phyloP scores from a whole-genome alignment of 2,888 invertebrate species.

The Sacculina carcini region DNA sequence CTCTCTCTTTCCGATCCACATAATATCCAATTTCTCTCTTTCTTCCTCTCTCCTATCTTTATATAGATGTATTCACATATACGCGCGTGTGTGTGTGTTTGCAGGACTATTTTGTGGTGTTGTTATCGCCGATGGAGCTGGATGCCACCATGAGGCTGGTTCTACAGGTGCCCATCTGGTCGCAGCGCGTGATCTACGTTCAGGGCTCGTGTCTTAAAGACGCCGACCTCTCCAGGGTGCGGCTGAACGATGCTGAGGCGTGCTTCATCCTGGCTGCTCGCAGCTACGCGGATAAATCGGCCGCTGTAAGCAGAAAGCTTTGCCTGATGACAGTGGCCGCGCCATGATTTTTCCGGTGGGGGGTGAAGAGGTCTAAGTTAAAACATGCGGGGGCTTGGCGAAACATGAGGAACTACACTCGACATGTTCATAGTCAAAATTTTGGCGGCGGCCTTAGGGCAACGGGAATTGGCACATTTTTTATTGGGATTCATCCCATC shows the following conservation, averaged over 20 bases:
- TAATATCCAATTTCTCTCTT: too few relatives aligned
- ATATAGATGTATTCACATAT: not conserved
- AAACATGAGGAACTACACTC: too few relatives aligned
- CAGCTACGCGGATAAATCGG: constrained; percentile 85
- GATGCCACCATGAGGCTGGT: constrained; percentile 97
- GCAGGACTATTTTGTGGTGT: constrained; percentile 79
- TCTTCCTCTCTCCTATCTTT: too few relatives aligned
- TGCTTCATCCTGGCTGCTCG: constrained; percentile 89
- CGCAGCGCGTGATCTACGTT: constrained; percentile 28
- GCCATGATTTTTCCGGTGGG: too few relatives aligned
- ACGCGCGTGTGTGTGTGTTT: constrained; percentile 7
- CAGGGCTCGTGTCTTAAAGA: constrained; percentile 83
- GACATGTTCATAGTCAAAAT: too few relatives aligned
- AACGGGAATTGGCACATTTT: too few relatives aligned
- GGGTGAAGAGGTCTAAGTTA: too few relatives aligned
- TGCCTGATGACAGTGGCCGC: not conserved
- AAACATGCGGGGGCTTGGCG: too few relatives aligned
- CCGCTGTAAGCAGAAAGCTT: constrained; percentile 37
- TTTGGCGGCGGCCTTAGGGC: too few relatives aligned
- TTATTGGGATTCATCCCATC: too few relatives aligned
- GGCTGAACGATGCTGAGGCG: constrained; percentile 92
- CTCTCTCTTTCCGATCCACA: too few relatives aligned
- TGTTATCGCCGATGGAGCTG: constrained; percentile 87
- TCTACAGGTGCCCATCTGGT: constrained; percentile 50
- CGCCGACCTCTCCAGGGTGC: constrained; percentile 71